phyloP scores from a whole-genome alignment of 2,113 vertebrate genomes.

The Gallinago undulata region DNA sequence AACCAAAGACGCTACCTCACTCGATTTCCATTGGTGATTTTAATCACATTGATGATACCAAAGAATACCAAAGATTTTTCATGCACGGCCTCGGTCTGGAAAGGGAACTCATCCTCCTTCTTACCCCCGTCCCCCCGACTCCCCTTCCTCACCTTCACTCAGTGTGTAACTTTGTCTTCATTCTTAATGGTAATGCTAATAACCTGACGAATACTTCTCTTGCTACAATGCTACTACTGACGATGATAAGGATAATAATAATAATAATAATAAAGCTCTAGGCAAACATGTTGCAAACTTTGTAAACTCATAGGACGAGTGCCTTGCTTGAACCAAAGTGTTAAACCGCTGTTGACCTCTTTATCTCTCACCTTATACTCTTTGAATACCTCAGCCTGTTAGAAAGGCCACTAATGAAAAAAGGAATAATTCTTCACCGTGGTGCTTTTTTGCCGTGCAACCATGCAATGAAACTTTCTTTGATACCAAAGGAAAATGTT shows the following conservation, averaged over 20 bases:
- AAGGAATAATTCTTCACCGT: constrained; percentile 92
- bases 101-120: constrained; percentile 82
- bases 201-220: constrained; percentile 67
- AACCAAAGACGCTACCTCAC: constrained; percentile 99
- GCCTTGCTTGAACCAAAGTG: constrained; percentile 99
- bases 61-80: constrained; percentile 99
- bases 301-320: constrained; percentile 99
- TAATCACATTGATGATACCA: constrained; percentile 99
- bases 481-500: constrained; percentile 93
- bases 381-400: constrained; percentile 99
- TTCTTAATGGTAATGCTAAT: constrained; percentile 73
- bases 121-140: neutral
- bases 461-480: constrained; percentile 97
- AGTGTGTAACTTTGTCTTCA: constrained; percentile 76
- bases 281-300: constrained; percentile 90
- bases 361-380: constrained; percentile 91
- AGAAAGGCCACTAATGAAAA: constrained; percentile 95
- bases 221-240: constrained; percentile 71
- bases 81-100: constrained; percentile 91
- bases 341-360: constrained; percentile 99
- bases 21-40: constrained; percentile 99
- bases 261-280: constrained; percentile 75
- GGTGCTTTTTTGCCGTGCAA: constrained; percentile 97
- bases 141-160: constrained; percentile 65
- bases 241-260: constrained; percentile 42